These are phyloP conservation scores for Falco punctatus DNA, from an alignment of 2,113 vertebrate species.

Conservation along the genomic window DNA sequence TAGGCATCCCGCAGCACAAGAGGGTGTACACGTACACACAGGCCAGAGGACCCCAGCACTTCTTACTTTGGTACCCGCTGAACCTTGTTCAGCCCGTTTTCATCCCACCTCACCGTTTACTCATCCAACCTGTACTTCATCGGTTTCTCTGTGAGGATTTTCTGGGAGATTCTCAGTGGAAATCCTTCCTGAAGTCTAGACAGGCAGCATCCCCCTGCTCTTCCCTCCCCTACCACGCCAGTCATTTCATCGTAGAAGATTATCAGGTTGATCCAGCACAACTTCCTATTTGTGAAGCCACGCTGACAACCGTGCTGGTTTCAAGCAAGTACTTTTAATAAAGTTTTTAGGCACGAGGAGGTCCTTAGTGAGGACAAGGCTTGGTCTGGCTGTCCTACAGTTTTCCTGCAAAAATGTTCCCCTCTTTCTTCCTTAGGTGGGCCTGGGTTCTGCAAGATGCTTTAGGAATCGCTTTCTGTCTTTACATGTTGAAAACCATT, in stretches of 20 bases:
- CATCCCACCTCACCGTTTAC: background rate
- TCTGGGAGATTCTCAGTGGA: background rate
- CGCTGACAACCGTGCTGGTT: background rate
- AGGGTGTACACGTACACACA: background rate
- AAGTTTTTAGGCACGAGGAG: background rate
- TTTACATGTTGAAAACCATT: constrained; percentile 95
- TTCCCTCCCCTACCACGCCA: background rate
- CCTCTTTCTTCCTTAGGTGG: constrained; percentile 80
- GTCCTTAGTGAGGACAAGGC: background rate
- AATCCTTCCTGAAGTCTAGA: background rate
- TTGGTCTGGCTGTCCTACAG: background rate
- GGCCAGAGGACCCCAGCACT: background rate
- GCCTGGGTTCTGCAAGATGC: constrained; percentile 94
- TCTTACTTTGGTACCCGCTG: background rate
- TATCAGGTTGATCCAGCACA: background rate
- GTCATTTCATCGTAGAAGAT: background rate
- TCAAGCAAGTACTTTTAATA: background rate
- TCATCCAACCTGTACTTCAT: background rate
- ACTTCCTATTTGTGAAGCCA: background rate
- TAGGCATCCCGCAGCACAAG: background rate
- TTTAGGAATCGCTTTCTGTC: constrained; percentile 93
- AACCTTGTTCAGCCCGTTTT: background rate
- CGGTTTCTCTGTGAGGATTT: background rate
- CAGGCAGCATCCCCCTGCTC: background rate
- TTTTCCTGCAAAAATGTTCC: background rate